phyloP scores from a whole-genome alignment of 2,888 invertebrate genomes.

The Drosophila yooni region DNA sequence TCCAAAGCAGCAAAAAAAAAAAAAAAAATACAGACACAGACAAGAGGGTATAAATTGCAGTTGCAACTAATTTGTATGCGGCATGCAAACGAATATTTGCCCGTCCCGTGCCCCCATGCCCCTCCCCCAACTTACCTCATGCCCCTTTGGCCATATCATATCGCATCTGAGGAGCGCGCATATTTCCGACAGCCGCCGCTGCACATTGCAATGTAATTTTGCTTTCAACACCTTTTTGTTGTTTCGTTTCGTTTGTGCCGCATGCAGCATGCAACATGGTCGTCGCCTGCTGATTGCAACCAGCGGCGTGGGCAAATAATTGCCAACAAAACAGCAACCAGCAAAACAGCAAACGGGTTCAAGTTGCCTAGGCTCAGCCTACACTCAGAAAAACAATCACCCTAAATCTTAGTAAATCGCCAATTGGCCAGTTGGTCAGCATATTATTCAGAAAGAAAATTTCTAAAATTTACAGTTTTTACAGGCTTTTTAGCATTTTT shows the following conservation, averaged over 20 bases:
- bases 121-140: constrained; percentile 7
- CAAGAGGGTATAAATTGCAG: constrained; percentile 66
- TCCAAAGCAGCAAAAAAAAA: constrained; percentile 23
- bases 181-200: constrained; percentile 72
- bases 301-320: constrained; percentile 79
- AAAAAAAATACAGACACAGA: constrained; percentile 23
- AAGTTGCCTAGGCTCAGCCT: constrained; percentile 33
- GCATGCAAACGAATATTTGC: constrained; percentile 70
- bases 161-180: constrained; percentile 71
- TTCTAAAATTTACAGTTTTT: not conserved
- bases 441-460: not conserved
- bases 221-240: constrained; percentile 76
- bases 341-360: constrained; percentile 43
- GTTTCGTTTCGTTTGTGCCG: constrained; percentile 20
- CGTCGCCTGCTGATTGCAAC: constrained; percentile 69
- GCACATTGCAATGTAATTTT: constrained; percentile 77
- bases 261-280: constrained; percentile 63
- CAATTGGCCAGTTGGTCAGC: not conserved
- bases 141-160: constrained; percentile 67
- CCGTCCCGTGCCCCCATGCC: not conserved
- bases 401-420: not conserved
- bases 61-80: constrained; percentile 75
- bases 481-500: no score
- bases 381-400: not conserved
- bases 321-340: constrained; percentile 68